A percentile compares a stretch with the other conserved stretches of the same genome.
These are phyloP conservation scores for Enteromius radiatus DNA, from an alignment of 2,797 vertebrate species.

Conservation along the genomic window DNA sequence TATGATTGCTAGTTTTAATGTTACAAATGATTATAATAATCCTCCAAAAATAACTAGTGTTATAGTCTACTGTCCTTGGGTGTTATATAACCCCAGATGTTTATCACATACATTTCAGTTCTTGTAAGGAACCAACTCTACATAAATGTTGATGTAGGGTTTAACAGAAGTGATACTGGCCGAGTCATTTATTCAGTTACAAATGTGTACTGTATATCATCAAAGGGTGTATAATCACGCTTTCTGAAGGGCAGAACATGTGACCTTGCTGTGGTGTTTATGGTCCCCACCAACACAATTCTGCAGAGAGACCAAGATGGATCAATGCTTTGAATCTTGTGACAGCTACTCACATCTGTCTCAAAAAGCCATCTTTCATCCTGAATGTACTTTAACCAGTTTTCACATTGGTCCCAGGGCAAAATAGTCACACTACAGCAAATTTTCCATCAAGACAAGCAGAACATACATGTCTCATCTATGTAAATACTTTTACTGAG, in stretches of 20 bases:
- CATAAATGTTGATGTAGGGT: background rate
- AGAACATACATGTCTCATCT: conserved; percentile 29
- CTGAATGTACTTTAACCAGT: conserved; percentile 23
- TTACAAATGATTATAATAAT: background rate
- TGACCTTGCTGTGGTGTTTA: conserved; percentile 49
- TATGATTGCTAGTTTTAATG: background rate
- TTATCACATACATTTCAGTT: background rate
- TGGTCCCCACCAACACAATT: conserved; percentile 36
- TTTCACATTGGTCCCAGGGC: conserved; percentile 47
- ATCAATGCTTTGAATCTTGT: conserved; percentile 69
- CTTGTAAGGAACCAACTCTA: background rate
- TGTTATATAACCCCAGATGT: background rate
- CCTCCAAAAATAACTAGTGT: background rate
- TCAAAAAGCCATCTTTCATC: conserved; percentile 67
- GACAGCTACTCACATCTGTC: conserved; percentile 71
- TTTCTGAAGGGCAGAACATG: background rate
- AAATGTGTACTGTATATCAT: background rate
- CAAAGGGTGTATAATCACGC: background rate
- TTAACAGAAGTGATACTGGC: background rate
- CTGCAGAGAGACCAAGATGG: conserved; percentile 65
- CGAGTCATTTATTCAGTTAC: background rate
- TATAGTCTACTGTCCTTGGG: background rate
- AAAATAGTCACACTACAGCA: conserved; percentile 15
- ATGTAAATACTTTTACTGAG: conserved; percentile 40
- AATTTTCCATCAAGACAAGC: background rate